Conservation (phyloP, 2,888 invertebrate species). For the Heliothis peltigera region DNA sequence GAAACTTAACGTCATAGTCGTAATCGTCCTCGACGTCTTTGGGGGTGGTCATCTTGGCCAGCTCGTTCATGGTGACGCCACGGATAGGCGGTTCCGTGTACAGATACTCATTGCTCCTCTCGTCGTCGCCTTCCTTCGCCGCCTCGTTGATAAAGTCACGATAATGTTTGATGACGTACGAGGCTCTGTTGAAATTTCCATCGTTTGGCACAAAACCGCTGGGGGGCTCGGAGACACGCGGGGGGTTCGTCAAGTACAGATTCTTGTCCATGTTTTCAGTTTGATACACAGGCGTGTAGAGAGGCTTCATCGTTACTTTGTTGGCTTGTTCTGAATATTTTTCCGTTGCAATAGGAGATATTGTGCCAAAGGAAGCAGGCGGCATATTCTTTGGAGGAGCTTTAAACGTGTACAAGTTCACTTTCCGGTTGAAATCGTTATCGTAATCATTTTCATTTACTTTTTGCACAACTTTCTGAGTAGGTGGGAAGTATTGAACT, state of each 20-base stretch:
- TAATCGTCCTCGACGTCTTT: constrained; percentile 67
- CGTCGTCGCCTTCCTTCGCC: constrained; percentile 71
- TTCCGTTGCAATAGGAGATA: constrained; percentile 40
- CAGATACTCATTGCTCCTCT: constrained; percentile 65
- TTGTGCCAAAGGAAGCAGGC: constrained; percentile 46
- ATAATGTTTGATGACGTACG: constrained; percentile 80
- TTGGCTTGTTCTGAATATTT: constrained; percentile 19
- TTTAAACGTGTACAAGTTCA: constrained; percentile 66
- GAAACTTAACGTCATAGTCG: constrained; percentile 77
- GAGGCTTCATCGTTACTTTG: constrained; percentile 31
- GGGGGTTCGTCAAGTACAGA: constrained; percentile 65
- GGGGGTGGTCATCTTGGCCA: constrained; percentile 41
- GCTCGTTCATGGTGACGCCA: constrained; percentile 65
- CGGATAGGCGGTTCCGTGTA: constrained; percentile 65
- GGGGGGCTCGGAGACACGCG: constrained; percentile 54
- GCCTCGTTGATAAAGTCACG: constrained; percentile 77
- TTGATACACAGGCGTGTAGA: constrained; percentile 38
- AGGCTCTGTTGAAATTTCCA: constrained; percentile 71
- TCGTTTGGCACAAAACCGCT: constrained; percentile 61
- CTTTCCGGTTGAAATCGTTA: constrained; percentile 69
- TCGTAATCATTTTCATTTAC: constrained; percentile 71
- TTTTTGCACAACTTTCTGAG: constrained; percentile 60
- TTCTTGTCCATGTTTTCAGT: constrained; percentile 57
- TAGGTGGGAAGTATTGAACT: constrained; percentile 84
- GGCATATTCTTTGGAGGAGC: constrained; percentile 58